Evolutionary conservation across 2,113 vertebrate genomes (phyloP).

Genomic region (Platichthys stellatus): DNA sequence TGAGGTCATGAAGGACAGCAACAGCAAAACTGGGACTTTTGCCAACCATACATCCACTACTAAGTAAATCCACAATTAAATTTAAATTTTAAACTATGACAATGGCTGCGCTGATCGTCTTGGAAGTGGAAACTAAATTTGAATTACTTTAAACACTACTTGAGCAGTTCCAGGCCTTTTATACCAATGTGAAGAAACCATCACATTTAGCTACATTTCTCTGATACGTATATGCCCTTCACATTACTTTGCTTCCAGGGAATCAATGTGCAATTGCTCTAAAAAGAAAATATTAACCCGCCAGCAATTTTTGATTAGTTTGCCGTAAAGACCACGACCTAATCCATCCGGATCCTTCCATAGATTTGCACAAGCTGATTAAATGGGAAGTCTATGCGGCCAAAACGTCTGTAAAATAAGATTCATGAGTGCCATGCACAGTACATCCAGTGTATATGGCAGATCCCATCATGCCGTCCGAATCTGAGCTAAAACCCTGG

Average conservation of each 20-base stretch:
- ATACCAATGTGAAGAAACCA: too few species aligned
- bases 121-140: too few species aligned
- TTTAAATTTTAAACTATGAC: background rate
- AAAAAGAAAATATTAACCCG: too few species aligned
- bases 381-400: background rate
- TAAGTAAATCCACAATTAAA: background rate
- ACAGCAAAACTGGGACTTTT: too few species aligned
- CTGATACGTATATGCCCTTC: too few species aligned
- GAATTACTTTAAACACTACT: too few species aligned
- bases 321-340: background rate
- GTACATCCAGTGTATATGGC: background rate
- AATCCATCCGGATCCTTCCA: background rate
- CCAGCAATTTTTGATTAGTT: background rate
- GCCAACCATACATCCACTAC: too few species aligned
- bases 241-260: too few species aligned
- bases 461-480: background rate
- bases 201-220: too few species aligned
- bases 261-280: too few species aligned
- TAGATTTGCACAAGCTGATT: conserved; percentile 4
- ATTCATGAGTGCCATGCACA: background rate
- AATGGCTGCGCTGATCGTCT: background rate
- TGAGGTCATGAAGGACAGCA: too few species aligned
- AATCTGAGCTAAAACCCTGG: conserved; percentile 2
- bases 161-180: too few species aligned
- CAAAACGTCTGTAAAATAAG: background rate